phyloP scores from a whole-genome alignment of 2,113 vertebrate species.

The Paedocypris sp. region DNA sequence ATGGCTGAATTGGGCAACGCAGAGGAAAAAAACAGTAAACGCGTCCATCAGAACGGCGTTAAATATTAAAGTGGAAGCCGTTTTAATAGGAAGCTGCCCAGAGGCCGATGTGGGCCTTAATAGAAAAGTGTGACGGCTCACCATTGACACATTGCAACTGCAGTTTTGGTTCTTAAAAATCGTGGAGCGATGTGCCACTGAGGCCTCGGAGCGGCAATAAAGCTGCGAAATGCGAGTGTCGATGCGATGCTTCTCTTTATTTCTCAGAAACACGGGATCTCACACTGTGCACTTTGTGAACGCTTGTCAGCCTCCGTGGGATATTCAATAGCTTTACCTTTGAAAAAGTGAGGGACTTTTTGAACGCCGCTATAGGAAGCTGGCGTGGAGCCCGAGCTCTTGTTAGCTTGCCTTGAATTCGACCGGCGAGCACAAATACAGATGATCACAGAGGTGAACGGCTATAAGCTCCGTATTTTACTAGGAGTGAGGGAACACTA shows the following conservation, averaged over 20 bases:
- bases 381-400: slow-evolving; percentile 42
- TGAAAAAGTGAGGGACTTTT: slow-evolving; percentile 10
- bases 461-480: slow-evolving; percentile 58
- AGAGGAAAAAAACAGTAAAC: too few relatives aligned
- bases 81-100: too few relatives aligned
- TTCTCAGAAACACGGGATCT: slow-evolving; percentile 26
- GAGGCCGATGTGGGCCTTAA: too few relatives aligned
- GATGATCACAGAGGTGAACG: slow-evolving; percentile 64
- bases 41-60: too few relatives aligned
- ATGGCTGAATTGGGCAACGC: too few relatives aligned
- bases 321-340: slow-evolving; percentile 25
- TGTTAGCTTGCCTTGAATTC: slow-evolving; percentile 34
- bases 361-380: slow-evolving; percentile 40
- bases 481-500: slow-evolving; percentile 47
- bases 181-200: too few relatives aligned
- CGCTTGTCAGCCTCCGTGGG: slow-evolving; percentile 23
- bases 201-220: too few relatives aligned
- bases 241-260: slow-evolving; percentile 7
- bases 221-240: too few relatives aligned
- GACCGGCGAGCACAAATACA: slow-evolving; percentile 38
- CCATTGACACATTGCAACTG: too few relatives aligned
- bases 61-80: too few relatives aligned
- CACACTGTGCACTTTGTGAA: slow-evolving; percentile 8
- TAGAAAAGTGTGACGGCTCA: too few relatives aligned
- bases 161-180: too few relatives aligned